Evolutionary conservation across 1,140 invertebrate genomes (phyloP).

Genomic region (Teleopsis dalmanni): DNA sequence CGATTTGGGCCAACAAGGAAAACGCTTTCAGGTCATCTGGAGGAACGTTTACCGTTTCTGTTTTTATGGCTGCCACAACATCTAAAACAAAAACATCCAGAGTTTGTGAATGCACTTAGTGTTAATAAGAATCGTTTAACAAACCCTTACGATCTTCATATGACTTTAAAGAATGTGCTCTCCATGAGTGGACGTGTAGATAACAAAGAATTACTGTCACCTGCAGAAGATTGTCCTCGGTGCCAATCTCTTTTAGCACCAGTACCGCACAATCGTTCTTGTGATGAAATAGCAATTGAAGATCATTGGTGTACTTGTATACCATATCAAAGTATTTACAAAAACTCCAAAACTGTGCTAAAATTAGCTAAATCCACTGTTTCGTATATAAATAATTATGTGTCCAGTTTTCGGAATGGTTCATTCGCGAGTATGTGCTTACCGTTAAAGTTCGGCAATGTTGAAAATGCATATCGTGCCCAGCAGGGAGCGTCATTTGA

Average conservation of each 20-base stretch:
- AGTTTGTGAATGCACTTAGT: slow-evolving; percentile 58
- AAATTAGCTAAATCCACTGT: slow-evolving; percentile 47
- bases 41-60: slow-evolving; percentile 82
- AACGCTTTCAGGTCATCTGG: slow-evolving; percentile 66
- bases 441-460: slow-evolving; percentile 15
- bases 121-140: slow-evolving; percentile 66
- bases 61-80: slow-evolving; percentile 70
- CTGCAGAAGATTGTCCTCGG: slow-evolving; percentile 49
- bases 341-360: slow-evolving; percentile 41
- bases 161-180: slow-evolving; percentile 50
- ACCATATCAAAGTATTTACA: slow-evolving; percentile 44
- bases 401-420: slow-evolving; percentile 27
- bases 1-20: slow-evolving; percentile 71
- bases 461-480: slow-evolving; percentile 21
- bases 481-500: background rate
- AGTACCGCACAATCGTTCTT: slow-evolving; percentile 59
- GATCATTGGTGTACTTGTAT: slow-evolving; percentile 74
- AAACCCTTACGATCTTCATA: slow-evolving; percentile 79
- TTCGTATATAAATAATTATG: slow-evolving; percentile 42
- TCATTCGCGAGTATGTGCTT: slow-evolving; percentile 23
- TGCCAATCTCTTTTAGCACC: slow-evolving; percentile 62
- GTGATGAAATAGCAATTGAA: slow-evolving; percentile 59
- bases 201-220: slow-evolving; percentile 24
- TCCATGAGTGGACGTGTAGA: slow-evolving; percentile 43
- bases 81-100: slow-evolving; percentile 56